phyloP scores from a whole-genome alignment of 1,140 invertebrate genomes.

The Cardiocondyla obscurior region DNA sequence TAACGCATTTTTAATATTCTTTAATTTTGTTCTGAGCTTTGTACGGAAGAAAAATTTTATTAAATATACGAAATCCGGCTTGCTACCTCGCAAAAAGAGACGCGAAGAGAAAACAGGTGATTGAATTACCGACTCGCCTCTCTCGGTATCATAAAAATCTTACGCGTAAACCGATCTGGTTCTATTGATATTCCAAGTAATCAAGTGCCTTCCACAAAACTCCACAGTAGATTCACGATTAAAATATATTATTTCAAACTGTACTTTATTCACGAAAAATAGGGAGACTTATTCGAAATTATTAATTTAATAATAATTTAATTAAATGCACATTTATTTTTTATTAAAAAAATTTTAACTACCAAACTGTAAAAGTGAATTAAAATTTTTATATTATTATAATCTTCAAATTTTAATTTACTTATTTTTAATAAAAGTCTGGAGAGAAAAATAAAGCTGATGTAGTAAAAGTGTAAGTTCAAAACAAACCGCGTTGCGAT shows the following conservation, averaged over 20 bases:
- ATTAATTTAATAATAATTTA: neutral
- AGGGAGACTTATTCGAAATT: neutral
- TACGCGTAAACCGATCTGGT: neutral
- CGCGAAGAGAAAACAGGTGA: neutral
- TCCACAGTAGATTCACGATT: neutral
- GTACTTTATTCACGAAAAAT: neutral
- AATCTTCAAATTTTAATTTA: too few species aligned
- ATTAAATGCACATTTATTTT: neutral
- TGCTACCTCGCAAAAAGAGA: neutral
- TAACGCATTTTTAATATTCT: constrained; percentile 37
- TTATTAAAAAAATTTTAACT: neutral
- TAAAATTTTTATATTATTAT: too few species aligned
- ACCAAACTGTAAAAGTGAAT: too few species aligned
- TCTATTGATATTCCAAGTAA: constrained; percentile 18
- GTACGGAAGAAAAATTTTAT: constrained; percentile 23
- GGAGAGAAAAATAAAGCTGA: neutral
- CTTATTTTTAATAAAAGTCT: neutral
- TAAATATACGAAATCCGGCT: constrained; percentile 19
- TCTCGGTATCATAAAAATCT: constrained; percentile 20
- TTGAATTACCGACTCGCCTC: constrained; percentile 22
- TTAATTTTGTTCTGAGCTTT: neutral
- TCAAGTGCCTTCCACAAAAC: neutral
- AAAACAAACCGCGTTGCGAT: neutral
- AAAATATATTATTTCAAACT: constrained; percentile 9
- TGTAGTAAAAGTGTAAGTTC: neutral